Conservation (phyloP, 2,888 invertebrate genomes). For the Oscheius sp. region DNA sequence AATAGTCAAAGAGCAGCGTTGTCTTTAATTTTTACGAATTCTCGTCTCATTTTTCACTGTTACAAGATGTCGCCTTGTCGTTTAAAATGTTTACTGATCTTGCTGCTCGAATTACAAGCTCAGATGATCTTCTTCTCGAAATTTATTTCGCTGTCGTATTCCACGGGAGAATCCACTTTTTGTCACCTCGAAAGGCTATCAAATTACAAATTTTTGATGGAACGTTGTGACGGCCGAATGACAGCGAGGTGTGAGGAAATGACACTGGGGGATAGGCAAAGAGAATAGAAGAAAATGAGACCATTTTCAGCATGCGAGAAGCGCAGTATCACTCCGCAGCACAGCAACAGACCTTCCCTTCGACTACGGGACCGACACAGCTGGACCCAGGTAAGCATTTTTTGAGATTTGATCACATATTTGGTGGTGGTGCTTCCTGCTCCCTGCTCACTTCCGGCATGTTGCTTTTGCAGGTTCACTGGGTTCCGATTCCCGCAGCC, state of each 20-base stretch:
- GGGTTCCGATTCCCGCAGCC: conserved; percentile 39
- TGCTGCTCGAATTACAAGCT: neutral
- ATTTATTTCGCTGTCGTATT: too few species aligned
- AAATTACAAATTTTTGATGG: conserved; percentile 3
- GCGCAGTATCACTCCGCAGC: conserved; percentile 65
- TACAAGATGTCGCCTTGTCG: neutral
- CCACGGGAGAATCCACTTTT: too few species aligned
- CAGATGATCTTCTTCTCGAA: too few species aligned
- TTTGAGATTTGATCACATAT: neutral
- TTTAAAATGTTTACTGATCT: neutral
- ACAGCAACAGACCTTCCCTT: conserved; percentile 45
- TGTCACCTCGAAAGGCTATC: neutral
- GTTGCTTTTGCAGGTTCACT: conserved; percentile 44
- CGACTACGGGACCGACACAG: conserved; percentile 46
- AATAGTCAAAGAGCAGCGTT: neutral
- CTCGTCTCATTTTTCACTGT: too few species aligned
- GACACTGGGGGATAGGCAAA: neutral
- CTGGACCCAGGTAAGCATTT: conserved; percentile 60
- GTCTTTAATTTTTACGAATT: too few species aligned
- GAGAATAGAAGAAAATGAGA: neutral
- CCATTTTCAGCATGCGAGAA: conserved; percentile 64
- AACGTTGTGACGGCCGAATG: neutral
- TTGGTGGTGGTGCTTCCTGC: conserved; percentile 1
- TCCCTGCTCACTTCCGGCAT: conserved; percentile 27
- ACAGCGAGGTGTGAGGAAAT: neutral